Percentiles rank a stretch among this genome's conserved stretches.
These are phyloP conservation scores for Papilio helenus DNA, from an alignment of 1,140 invertebrate genomes.

Conservation along the genomic window DNA sequence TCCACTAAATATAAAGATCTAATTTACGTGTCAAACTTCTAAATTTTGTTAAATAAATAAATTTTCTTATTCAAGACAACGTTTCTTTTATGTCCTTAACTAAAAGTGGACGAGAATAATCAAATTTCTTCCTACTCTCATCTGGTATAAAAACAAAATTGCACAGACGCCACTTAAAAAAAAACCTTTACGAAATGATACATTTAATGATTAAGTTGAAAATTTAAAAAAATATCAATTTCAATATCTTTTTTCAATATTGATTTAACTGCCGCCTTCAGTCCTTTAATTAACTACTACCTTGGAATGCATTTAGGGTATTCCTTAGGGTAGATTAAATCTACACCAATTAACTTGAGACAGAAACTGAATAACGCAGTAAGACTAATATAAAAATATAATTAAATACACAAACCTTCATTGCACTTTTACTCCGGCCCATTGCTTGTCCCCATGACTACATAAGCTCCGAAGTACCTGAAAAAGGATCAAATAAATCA, in stretches of 20 bases:
- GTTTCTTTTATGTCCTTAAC: slow-evolving; percentile 3
- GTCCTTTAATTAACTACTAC: too few relatives aligned
- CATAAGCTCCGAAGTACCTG: slow-evolving; percentile 19
- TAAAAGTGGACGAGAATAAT: slow-evolving; percentile 16
- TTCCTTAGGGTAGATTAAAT: too few relatives aligned
- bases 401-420: slow-evolving; percentile 36
- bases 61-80: slow-evolving; percentile 2
- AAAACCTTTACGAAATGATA: not conserved
- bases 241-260: not conserved
- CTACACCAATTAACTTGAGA: too few relatives aligned
- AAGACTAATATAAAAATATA: too few relatives aligned
- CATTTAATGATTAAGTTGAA: not conserved
- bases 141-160: slow-evolving; percentile 8
- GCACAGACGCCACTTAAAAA: not conserved
- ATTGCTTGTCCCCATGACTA: slow-evolving; percentile 31
- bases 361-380: too few relatives aligned
- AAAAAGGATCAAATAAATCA: not conserved
- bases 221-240: not conserved
- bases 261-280: not conserved
- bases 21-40: not conserved
- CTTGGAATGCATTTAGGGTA: not conserved
- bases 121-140: slow-evolving; percentile 16
- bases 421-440: slow-evolving; percentile 36
- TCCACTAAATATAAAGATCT: too few relatives aligned
- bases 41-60: not conserved